Evolutionary conservation across 2,113 vertebrate species (phyloP).

Genomic region (Numida meleagris): DNA sequence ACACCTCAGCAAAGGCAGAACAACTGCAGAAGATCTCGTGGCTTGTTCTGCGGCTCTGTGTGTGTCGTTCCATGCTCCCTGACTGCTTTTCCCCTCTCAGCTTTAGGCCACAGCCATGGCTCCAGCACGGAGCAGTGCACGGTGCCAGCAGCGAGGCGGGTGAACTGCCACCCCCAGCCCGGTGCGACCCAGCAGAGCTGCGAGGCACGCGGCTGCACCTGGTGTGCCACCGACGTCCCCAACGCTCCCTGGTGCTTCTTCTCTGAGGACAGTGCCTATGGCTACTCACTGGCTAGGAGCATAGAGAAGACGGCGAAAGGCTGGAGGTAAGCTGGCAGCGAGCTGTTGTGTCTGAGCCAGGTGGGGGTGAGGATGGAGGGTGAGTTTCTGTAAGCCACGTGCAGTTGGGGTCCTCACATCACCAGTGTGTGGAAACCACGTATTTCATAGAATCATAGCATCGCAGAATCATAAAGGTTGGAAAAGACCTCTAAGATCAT

Average conservation of each 20-base stretch:
- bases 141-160: accelerated
- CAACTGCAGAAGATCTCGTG: accelerated
- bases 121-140: not conserved
- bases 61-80: not conserved
- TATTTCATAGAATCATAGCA: not conserved
- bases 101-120: not conserved
- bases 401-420: not conserved
- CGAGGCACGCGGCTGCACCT: not conserved
- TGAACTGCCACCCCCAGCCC: not conserved
- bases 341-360: not conserved
- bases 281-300: not conserved
- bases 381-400: not conserved
- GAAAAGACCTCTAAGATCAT: too few species aligned
- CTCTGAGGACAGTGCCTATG: not conserved
- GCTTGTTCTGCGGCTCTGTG: not conserved
- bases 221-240: not conserved
- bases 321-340: slow-evolving; percentile 24
- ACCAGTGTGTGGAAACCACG: not conserved
- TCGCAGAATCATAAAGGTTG: too few species aligned
- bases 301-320: not conserved
- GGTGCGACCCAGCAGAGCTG: not conserved
- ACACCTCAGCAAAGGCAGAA: accelerated
- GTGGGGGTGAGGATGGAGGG: not conserved
- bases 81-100: not conserved
- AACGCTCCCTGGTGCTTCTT: slow-evolving; percentile 41